phyloP scores from a whole-genome alignment of 2,113 vertebrate species.

The Chelonoidis abingdonii region DNA sequence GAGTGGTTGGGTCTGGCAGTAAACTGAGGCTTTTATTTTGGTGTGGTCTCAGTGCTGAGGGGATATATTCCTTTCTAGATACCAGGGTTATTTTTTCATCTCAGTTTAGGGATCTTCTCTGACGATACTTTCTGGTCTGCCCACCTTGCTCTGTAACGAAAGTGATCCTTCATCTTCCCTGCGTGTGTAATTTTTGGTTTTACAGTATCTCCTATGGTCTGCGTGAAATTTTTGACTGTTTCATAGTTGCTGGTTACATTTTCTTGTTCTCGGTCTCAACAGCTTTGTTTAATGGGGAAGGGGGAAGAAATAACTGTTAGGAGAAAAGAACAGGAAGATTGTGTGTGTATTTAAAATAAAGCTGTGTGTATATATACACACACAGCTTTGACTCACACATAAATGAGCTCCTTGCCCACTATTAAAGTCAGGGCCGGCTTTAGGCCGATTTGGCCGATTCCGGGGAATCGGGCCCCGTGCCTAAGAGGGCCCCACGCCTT shows the following conservation, averaged over 20 bases:
- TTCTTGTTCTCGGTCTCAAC: background rate
- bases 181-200: background rate
- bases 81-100: constrained; percentile 30
- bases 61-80: background rate
- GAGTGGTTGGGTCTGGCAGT: constrained; percentile 1
- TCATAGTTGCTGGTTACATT: background rate
- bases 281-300: background rate
- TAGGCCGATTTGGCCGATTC: too few relatives aligned
- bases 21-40: constrained; percentile 34
- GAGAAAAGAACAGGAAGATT: background rate
- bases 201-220: background rate
- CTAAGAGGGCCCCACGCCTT: too few relatives aligned
- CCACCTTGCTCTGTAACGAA: constrained; percentile 16
- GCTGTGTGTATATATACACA: background rate
- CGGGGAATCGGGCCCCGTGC: too few relatives aligned
- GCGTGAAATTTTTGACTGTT: background rate
- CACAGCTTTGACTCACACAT: too few relatives aligned
- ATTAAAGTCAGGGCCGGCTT: background rate
- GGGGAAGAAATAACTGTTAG: background rate
- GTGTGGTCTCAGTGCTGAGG: constrained; percentile 31
- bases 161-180: constrained; percentile 44
- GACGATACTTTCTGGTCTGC: background rate
- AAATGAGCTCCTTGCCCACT: background rate
- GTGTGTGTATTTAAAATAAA: background rate
- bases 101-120: constrained; percentile 21